Conservation (phyloP, 1,140 invertebrate genomes). For the Drosophila aff. region DNA sequence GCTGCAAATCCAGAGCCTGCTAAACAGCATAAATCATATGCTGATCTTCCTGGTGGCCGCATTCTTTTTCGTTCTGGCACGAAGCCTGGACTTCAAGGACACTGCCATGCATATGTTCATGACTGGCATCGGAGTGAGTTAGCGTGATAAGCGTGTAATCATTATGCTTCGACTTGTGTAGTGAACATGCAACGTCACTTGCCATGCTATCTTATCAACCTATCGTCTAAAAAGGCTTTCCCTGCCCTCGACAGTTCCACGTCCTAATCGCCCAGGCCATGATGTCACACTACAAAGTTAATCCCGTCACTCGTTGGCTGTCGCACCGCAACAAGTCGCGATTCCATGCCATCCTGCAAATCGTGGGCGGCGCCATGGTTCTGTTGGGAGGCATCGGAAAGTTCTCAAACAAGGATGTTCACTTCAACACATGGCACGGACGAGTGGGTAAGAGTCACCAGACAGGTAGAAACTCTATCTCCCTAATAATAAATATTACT, state of each 20-base stretch:
- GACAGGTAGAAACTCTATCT: constrained; percentile 6
- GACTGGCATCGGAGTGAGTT: constrained; percentile 70
- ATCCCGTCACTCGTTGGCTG: constrained; percentile 70
- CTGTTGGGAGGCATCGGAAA: constrained; percentile 69
- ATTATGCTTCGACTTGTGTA: constrained; percentile 16
- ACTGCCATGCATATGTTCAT: constrained; percentile 83
- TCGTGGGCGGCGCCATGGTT: constrained; percentile 72
- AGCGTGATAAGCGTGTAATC: constrained; percentile 2
- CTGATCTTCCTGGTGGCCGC: constrained; percentile 68
- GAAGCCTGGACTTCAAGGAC: constrained; percentile 69
- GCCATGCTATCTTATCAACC: constrained; percentile 43
- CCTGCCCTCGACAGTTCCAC: constrained; percentile 56
- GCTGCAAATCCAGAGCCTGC: constrained; percentile 71
- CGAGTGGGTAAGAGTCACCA: constrained; percentile 57
- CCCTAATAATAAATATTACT: not conserved
- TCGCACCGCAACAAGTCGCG: constrained; percentile 80
- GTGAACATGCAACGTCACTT: constrained; percentile 29
- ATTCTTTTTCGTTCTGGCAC: constrained; percentile 73
- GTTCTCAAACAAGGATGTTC: constrained; percentile 67
- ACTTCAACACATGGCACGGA: constrained; percentile 77
- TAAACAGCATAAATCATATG: constrained; percentile 80
- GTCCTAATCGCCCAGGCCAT: constrained; percentile 74
- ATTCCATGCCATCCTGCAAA: constrained; percentile 71
- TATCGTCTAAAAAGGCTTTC: constrained; percentile 5
- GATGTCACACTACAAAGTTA: constrained; percentile 80